Evolutionary conservation across 2,797 vertebrate species (phyloP).

Genomic region (Antrozous pallidus): DNA sequence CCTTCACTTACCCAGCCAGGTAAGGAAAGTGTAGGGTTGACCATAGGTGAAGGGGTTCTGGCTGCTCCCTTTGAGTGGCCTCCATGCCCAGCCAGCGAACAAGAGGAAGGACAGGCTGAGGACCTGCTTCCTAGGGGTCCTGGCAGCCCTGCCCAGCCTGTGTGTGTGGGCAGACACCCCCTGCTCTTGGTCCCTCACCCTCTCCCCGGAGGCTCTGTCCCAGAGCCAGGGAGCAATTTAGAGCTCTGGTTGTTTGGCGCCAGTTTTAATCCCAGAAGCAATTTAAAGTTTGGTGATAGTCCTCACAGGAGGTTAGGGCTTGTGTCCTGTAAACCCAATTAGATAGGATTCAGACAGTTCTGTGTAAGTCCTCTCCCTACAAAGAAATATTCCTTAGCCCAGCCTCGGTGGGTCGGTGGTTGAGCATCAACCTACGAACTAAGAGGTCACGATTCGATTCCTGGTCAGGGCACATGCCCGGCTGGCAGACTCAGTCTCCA

Average conservation of each 20-base stretch:
- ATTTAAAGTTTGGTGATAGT: slow-evolving; percentile 67
- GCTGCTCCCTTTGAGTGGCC: neutral
- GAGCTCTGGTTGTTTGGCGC: slow-evolving; percentile 15
- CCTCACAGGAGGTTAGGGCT: slow-evolving; percentile 46
- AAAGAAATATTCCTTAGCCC: neutral
- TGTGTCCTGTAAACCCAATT: slow-evolving; percentile 37
- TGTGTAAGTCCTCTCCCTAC: neutral
- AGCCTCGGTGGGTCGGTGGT: neutral
- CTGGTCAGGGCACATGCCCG: no score
- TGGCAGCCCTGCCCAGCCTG: neutral
- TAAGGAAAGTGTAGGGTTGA: neutral
- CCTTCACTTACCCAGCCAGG: neutral
- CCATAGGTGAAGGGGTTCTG: neutral
- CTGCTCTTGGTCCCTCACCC: neutral
- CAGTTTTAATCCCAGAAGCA: slow-evolving; percentile 63
- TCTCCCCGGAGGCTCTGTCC: neutral
- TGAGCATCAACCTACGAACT: no score
- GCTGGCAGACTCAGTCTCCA: no score
- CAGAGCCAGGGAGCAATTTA: neutral
- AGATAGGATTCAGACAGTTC: neutral
- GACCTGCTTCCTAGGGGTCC: neutral
- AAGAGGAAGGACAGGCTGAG: neutral
- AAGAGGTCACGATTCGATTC: no score
- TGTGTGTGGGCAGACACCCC: neutral
- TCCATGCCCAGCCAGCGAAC: neutral